phyloP scores from a whole-genome alignment of 1,140 invertebrate genomes.

The Drosophila parvula region DNA sequence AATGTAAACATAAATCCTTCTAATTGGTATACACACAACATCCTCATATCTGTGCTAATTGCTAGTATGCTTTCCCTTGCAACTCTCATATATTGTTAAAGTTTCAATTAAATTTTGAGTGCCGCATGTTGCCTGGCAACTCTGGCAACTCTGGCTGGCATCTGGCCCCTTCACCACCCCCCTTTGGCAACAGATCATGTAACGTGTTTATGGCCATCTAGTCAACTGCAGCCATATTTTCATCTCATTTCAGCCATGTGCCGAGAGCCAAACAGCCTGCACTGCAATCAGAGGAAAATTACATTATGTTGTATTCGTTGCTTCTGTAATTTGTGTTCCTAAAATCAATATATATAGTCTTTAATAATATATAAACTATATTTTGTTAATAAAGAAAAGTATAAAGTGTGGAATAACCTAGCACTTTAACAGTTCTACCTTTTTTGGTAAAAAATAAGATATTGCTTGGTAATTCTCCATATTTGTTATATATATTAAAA shows the following conservation, averaged over 20 bases:
- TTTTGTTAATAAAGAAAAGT: not conserved
- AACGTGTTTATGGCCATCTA: conserved; percentile 51
- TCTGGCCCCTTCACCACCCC: not conserved
- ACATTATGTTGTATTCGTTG: too few species aligned
- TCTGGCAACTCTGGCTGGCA: conserved; percentile 5
- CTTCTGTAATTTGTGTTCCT: too few species aligned
- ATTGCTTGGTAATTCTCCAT: not conserved
- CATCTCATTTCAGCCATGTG: conserved; percentile 35
- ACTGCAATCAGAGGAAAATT: conserved; percentile 1
- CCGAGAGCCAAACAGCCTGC: conserved; percentile 18
- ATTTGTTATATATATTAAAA: not conserved
- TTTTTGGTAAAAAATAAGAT: not conserved
- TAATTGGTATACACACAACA: not conserved
- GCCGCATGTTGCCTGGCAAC: conserved; percentile 10
- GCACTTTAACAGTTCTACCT: rapidly evolving
- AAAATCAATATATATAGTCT: not conserved
- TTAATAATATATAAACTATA: too few species aligned
- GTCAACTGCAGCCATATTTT: conserved; percentile 37
- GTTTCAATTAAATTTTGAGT: conserved; percentile 20
- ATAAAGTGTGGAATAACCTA: too few species aligned
- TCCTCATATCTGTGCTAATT: not conserved
- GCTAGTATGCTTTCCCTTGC: not conserved
- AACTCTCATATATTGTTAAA: conserved; percentile 11
- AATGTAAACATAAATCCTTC: not conserved
- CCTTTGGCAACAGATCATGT: conserved; percentile 30